These are phyloP conservation scores for Ceratina australensis DNA, from an alignment of 1,140 invertebrate species.

Conservation along the genomic window DNA sequence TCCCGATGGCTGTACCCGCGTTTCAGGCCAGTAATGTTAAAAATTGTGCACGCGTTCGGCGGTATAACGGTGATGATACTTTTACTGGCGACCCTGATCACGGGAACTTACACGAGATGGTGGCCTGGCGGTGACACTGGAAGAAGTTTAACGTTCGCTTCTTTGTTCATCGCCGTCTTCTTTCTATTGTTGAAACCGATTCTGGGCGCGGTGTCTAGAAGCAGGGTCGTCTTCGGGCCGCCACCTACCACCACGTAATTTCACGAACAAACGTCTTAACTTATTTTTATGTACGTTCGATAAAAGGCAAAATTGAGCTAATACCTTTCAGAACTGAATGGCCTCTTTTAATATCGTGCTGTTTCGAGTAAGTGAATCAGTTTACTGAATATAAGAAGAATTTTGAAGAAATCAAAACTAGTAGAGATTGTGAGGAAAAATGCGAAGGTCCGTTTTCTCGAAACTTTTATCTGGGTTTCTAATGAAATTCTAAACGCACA, in stretches of 20 bases:
- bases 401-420: too few species aligned
- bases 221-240: slow-evolving; percentile 63
- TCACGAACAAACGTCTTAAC: not conserved
- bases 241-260: slow-evolving; percentile 43
- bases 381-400: too few species aligned
- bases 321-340: too few species aligned
- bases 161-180: slow-evolving; percentile 69
- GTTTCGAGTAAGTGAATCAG: too few species aligned
- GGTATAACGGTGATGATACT: slow-evolving; percentile 70
- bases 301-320: too few species aligned
- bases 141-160: slow-evolving; percentile 64
- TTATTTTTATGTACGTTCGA: not conserved
- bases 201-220: slow-evolving; percentile 67
- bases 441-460: too few species aligned
- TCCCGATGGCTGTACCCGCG: slow-evolving; percentile 72
- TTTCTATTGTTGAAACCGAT: slow-evolving; percentile 73
- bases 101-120: slow-evolving; percentile 70
- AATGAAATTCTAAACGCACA: too few species aligned
- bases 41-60: slow-evolving; percentile 71
- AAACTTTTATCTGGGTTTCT: too few species aligned
- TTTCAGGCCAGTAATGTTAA: slow-evolving; percentile 69
- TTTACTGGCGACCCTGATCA: slow-evolving; percentile 70
- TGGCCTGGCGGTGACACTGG: slow-evolving; percentile 62
- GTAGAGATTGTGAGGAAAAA: too few species aligned
- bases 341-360: too few species aligned